These are phyloP conservation scores for Lasius platythorax DNA, from an alignment of 2,888 invertebrate genomes.

Conservation along the genomic window DNA sequence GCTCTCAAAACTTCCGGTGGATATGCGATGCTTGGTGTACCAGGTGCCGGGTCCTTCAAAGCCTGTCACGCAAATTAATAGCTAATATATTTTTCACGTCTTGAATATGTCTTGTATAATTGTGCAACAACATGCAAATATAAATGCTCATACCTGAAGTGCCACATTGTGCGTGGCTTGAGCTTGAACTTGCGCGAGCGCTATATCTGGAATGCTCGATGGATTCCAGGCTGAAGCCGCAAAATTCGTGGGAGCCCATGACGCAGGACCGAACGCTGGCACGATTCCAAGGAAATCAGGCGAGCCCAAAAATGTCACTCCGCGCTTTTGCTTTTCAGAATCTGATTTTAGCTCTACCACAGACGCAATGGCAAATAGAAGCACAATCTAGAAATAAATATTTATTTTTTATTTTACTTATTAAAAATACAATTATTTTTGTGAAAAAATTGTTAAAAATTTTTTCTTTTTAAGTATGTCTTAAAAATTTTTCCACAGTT, in stretches of 20 bases:
- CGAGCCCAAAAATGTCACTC: conserved; percentile 78
- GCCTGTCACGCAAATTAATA: conserved; percentile 70
- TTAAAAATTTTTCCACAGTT: background rate
- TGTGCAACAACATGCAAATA: background rate
- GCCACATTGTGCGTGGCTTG: conserved; percentile 84
- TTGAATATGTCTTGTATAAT: background rate
- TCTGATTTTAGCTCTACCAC: conserved; percentile 58
- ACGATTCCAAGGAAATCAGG: conserved; percentile 77
- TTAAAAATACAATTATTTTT: background rate
- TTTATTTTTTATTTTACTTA: background rate
- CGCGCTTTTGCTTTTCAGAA: conserved; percentile 81
- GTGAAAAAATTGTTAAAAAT: background rate
- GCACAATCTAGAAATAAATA: conserved; percentile 69
- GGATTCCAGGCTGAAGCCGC: conserved; percentile 76
- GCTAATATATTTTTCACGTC: background rate
- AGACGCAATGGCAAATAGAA: conserved; percentile 66
- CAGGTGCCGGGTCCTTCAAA: conserved; percentile 76
- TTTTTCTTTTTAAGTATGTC: background rate
- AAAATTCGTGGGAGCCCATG: conserved; percentile 73
- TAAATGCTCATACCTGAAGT: conserved; percentile 78
- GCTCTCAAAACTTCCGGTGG: conserved; percentile 91
- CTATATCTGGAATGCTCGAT: conserved; percentile 75
- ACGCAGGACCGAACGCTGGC: conserved; percentile 72
- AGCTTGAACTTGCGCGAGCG: conserved; percentile 81
- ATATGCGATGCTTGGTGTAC: conserved; percentile 85